Evolutionary conservation across 2,797 vertebrate genomes (phyloP).

Genomic region (Xiphorhynchus erythropygius): DNA sequence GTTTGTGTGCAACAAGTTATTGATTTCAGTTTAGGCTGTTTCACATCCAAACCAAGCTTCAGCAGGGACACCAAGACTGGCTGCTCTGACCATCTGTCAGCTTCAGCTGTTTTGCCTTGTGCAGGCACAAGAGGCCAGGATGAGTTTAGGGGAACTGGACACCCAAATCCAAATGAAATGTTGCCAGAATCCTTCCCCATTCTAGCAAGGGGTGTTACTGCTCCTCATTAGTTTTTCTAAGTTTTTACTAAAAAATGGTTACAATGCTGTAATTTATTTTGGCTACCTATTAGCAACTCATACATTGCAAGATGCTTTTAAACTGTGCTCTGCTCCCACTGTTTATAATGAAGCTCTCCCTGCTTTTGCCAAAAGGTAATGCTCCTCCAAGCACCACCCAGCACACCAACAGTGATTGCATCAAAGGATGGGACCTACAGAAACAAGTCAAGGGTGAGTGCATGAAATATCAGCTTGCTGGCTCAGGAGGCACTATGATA

Average conservation of each 20-base stretch:
- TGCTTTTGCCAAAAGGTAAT: slow-evolving; percentile 1
- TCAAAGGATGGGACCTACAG: slow-evolving; percentile 13
- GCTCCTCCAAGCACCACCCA: slow-evolving; percentile 39
- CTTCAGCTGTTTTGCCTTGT: neutral
- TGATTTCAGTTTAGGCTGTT: neutral
- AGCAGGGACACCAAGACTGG: neutral
- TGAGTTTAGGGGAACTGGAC: neutral
- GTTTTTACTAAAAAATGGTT: neutral
- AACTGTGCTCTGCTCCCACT: neutral
- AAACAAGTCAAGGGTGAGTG: slow-evolving; percentile 58
- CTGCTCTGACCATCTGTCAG: neutral
- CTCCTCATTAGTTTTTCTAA: neutral
- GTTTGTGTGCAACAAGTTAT: neutral
- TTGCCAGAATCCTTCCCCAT: neutral
- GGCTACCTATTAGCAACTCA: neutral
- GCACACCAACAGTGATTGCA: neutral
- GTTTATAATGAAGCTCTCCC: neutral
- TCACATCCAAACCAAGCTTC: neutral
- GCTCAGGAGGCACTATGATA: neutral
- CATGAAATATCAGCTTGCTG: neutral
- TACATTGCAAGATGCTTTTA: neutral
- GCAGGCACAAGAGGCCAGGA: neutral
- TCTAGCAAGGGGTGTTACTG: neutral
- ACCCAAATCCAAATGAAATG: neutral
- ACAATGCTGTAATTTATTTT: neutral